phyloP scores from a whole-genome alignment of 1,140 invertebrate genomes.

The Achroia grisella region DNA sequence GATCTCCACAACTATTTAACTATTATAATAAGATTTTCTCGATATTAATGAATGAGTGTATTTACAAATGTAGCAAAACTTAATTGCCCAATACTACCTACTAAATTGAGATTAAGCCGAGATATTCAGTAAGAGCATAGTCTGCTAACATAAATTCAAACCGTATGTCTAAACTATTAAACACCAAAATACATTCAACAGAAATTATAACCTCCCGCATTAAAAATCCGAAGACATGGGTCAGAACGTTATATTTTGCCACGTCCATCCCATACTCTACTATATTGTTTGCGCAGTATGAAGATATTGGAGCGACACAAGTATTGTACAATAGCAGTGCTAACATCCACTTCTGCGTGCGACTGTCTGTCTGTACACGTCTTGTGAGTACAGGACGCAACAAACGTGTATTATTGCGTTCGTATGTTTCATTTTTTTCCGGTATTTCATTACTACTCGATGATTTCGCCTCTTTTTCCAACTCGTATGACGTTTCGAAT shows the following conservation, averaged over 20 bases:
- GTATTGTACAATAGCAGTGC: slow-evolving; percentile 54
- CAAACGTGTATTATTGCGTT: slow-evolving; percentile 6
- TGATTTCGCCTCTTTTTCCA: slow-evolving; percentile 13
- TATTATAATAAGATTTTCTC: too few species aligned
- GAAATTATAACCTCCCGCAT: slow-evolving; percentile 44
- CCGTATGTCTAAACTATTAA: not conserved
- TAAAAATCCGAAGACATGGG: slow-evolving; percentile 38
- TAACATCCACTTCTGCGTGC: slow-evolving; percentile 52
- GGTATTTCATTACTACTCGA: not conserved
- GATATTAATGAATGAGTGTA: too few species aligned
- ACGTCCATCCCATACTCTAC: slow-evolving; percentile 57
- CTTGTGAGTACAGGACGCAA: slow-evolving; percentile 19
- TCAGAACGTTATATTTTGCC: slow-evolving; percentile 48
- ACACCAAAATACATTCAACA: slow-evolving; percentile 5
- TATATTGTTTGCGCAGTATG: slow-evolving; percentile 51
- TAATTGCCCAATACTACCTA: too few species aligned
- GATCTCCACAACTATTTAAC: too few species aligned
- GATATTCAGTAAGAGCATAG: slow-evolving; percentile 57
- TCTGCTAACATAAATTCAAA: slow-evolving; percentile 23
- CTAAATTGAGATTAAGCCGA: too few species aligned
- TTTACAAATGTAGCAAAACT: too few species aligned
- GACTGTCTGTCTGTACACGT: slow-evolving; percentile 9
- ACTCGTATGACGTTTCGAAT: slow-evolving; percentile 44
- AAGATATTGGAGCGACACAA: slow-evolving; percentile 55
- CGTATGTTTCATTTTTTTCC: slow-evolving; percentile 6